These are phyloP conservation scores for Tetramorium parvispinum DNA, from an alignment of 1,140 invertebrate species.

Conservation along the genomic window DNA sequence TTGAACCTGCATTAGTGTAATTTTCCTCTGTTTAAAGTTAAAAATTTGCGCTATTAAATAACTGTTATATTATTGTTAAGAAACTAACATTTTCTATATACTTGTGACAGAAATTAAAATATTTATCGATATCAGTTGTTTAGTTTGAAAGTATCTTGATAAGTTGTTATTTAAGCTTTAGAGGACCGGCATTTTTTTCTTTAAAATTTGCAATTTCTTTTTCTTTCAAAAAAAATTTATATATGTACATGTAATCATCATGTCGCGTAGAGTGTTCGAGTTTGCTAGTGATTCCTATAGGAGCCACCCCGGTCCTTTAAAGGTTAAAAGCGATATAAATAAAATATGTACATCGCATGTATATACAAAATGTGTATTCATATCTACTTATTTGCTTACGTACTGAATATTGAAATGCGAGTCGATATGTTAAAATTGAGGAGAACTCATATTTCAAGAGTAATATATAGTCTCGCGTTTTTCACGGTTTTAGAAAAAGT, in stretches of 20 bases:
- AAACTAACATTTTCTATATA: neutral
- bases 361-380: conserved; percentile 29
- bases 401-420: conserved; percentile 29
- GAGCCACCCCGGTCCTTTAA: no score
- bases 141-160: neutral
- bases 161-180: conserved; percentile 7
- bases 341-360: neutral
- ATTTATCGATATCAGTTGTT: neutral
- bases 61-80: neutral
- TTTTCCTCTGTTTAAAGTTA: neutral
- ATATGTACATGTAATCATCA: no score
- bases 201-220: no score
- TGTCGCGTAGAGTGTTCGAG: no score
- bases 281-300: no score
- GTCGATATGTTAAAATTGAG: conserved; percentile 29
- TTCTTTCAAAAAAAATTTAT: no score
- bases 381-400: conserved; percentile 1
- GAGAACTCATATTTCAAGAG: conserved; percentile 12
- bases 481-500: conserved; percentile 24
- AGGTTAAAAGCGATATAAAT: conserved; percentile 40
- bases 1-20: neutral
- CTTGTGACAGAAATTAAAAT: neutral
- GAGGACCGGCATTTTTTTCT: no score
- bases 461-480: conserved; percentile 1
- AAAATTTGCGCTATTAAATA: neutral